Conservation (phyloP, 2,113 vertebrate genomes). For the Heterochromis multidens region DNA sequence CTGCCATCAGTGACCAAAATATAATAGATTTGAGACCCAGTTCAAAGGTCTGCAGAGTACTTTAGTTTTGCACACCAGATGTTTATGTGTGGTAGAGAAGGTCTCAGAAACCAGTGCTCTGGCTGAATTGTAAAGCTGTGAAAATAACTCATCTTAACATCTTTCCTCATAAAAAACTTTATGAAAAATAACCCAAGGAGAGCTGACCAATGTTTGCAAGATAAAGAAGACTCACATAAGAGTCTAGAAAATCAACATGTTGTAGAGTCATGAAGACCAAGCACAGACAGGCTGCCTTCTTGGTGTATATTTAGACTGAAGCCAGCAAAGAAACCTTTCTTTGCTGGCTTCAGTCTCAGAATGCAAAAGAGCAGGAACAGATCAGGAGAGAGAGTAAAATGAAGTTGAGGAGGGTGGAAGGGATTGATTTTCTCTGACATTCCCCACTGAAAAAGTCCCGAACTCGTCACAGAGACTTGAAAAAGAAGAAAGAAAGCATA, state of each 20-base stretch:
- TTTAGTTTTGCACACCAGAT: neutral
- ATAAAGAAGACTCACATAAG: too few species aligned
- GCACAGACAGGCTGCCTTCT: neutral
- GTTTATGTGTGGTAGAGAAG: neutral
- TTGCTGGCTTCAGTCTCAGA: too few species aligned
- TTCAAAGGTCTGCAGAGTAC: too few species aligned
- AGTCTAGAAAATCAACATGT: conserved; percentile 9
- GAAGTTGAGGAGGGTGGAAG: conserved; percentile 43
- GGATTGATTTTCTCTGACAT: conserved; percentile 62
- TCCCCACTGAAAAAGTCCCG: conserved; percentile 53
- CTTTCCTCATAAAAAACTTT: too few species aligned
- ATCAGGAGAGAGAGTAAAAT: conserved; percentile 32
- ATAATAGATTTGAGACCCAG: neutral
- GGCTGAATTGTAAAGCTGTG: neutral
- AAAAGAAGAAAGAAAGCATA: conserved; percentile 54
- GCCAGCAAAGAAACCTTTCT: neutral
- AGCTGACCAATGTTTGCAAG: neutral
- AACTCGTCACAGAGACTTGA: conserved; percentile 40
- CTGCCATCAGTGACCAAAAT: neutral
- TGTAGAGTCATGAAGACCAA: neutral
- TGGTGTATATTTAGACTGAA: conserved; percentile 54
- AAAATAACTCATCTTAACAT: neutral
- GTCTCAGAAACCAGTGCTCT: neutral
- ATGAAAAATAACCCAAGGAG: neutral
- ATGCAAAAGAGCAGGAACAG: neutral